These are phyloP conservation scores for Amazona ochrocephala DNA, from an alignment of 2,797 vertebrate genomes.

Conservation along the genomic window DNA sequence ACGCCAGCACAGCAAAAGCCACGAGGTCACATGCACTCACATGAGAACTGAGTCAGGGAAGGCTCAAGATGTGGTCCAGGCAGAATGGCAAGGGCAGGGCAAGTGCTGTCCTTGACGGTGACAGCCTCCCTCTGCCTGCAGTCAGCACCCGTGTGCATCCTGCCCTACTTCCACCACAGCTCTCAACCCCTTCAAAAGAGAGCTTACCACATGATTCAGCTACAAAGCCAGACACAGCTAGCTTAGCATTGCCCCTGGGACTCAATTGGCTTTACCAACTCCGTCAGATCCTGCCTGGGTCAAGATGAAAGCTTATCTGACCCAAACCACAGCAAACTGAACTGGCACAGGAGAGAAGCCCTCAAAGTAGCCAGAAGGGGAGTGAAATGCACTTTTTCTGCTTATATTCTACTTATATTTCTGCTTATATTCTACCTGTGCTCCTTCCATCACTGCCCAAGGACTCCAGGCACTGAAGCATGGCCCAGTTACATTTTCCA, in stretches of 20 bases:
- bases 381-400: background rate
- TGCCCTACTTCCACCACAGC: background rate
- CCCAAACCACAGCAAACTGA: background rate
- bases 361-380: background rate
- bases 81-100: background rate
- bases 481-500: background rate
- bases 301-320: conserved; percentile 22
- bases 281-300: background rate
- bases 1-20: background rate
- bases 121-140: background rate
- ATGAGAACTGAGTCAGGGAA: background rate
- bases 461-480: background rate
- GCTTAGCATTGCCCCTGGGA: background rate
- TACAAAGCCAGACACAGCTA: background rate
- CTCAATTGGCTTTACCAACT: background rate
- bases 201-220: background rate
- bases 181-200: background rate
- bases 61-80: background rate
- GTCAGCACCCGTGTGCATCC: background rate
- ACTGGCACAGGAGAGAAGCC: background rate
- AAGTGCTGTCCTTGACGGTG: background rate
- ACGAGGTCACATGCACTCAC: background rate
- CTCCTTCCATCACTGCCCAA: background rate
- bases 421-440: background rate
- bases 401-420: background rate